Conservation (phyloP, 2,797 vertebrate genomes). For the Spheniscus humboldti region DNA sequence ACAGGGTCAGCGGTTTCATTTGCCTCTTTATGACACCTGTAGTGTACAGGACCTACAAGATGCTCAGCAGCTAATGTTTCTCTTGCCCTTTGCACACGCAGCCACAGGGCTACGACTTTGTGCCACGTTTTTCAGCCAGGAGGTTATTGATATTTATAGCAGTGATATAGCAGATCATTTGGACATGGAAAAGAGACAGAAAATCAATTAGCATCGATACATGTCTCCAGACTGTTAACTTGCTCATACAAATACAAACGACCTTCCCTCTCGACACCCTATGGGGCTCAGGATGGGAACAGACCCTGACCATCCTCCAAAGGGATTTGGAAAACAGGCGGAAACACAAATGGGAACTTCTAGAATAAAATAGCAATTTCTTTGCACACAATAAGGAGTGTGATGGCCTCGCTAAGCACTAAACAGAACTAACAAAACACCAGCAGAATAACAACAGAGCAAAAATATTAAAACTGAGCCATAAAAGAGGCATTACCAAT, state of each 20-base stretch:
- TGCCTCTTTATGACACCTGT: not conserved
- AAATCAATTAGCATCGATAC: constrained; percentile 14
- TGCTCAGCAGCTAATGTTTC: not conserved
- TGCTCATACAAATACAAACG: not conserved
- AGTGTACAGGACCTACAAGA: fast-evolving
- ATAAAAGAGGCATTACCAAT: not conserved
- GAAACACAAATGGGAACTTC: not conserved
- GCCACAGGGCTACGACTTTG: not conserved
- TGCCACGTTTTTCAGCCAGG: not conserved
- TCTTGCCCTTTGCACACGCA: not conserved
- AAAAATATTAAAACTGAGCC: not conserved
- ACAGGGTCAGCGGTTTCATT: not conserved
- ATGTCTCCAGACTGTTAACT: not conserved
- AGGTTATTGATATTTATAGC: constrained; percentile 38
- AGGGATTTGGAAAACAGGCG: not conserved
- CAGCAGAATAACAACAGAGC: not conserved
- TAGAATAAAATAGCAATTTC: not conserved
- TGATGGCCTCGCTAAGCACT: not conserved
- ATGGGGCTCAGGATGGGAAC: not conserved
- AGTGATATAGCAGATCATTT: constrained; percentile 34
- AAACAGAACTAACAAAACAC: not conserved
- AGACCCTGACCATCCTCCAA: not conserved
- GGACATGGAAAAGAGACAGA: constrained; percentile 25
- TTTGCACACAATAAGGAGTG: not conserved
- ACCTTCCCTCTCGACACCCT: not conserved